phyloP scores from a whole-genome alignment of 35 echinoderm and acorn worm genomes.

The Hemicentrotus pulcherrimus region DNA sequence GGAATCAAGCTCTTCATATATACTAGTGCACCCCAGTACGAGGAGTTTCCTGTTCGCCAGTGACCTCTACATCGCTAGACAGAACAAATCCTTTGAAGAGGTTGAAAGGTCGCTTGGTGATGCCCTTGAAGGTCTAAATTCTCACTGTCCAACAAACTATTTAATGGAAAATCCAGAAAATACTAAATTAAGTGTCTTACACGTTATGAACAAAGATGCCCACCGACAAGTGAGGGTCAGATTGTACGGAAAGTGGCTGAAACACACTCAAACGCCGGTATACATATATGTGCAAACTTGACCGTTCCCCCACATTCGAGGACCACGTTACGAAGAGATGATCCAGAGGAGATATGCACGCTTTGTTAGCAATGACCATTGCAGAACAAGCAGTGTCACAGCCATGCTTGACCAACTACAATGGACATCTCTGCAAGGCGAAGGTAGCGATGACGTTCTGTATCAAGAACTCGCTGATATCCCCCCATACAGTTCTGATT shows the following conservation, averaged over 20 bases:
- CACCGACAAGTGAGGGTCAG: background rate
- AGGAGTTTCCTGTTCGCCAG: background rate
- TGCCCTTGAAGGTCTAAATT: conserved; percentile 9
- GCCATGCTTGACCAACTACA: too few relatives aligned
- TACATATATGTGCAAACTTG: too few relatives aligned
- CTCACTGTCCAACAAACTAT: background rate
- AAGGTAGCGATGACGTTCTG: too few relatives aligned
- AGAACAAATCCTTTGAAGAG: conserved; percentile 8
- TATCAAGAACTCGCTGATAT: too few relatives aligned
- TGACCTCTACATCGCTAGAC: background rate
- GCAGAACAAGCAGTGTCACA: too few relatives aligned
- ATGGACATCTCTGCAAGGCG: too few relatives aligned
- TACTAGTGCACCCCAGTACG: background rate
- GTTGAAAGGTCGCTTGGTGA: background rate
- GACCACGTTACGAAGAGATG: too few relatives aligned
- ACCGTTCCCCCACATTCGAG: too few relatives aligned
- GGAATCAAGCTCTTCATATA: too few relatives aligned
- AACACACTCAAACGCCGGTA: background rate
- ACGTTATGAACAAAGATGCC: background rate
- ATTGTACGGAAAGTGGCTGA: conserved; percentile 10
- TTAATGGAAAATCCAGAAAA: background rate
- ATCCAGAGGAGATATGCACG: too few relatives aligned
- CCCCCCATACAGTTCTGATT: too few relatives aligned
- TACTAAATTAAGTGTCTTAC: background rate
- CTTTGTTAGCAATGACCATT: too few relatives aligned